Evolutionary conservation across 1,140 invertebrate species (phyloP), one percentile per base, ranked within the genome.

Genomic region (Lycorma delicatula): DNA sequence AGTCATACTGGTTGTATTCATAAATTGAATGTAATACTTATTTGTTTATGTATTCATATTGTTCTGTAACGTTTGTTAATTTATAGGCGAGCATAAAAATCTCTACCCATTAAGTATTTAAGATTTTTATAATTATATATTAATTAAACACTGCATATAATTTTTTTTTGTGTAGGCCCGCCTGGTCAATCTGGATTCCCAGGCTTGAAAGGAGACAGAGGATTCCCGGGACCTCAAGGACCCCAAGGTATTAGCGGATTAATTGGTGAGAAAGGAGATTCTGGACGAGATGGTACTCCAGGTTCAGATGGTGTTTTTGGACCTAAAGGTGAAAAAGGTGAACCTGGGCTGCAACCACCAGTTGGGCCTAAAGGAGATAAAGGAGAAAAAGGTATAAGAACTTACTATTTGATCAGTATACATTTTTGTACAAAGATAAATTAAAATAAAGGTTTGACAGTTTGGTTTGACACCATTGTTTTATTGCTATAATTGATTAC

Each of bases 301-400:
- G 86, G 85, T 22, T 68, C 76, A 38, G 72, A 75, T 36, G 85
- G 84, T 28, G 61, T 81, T 22, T 26, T 9, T 20, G 64, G 64
- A 50, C 7, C 36, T 1, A 64, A 59, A 26, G 64, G 64, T 44
- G 62, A 66, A 47, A 72, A 79, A 63, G 86, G 86, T 62, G 72
- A 79, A 22, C 80, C 82, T 5, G 86, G 85, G 26, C 50, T 59
- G 0, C 22, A 27, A 12, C 62, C 64, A 29, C 62, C 59, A 20
- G 56, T 48, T 18, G 64, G 64, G 56, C 58, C 55, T 12, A 64
- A 61, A 52, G 87, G 88, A 36, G 86, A 89, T 65, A 79, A 80
- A 41, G 87, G 87, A 20, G 67, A 75, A 61, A 70, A 74, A 56
- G 89, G 88, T 26, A n/a, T n/a, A 68, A 79, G 16, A 72, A 82